Base-by-base conservation (phyloP, 2,797 vertebrate species). In the Acropternis orthonyx region DNA sequence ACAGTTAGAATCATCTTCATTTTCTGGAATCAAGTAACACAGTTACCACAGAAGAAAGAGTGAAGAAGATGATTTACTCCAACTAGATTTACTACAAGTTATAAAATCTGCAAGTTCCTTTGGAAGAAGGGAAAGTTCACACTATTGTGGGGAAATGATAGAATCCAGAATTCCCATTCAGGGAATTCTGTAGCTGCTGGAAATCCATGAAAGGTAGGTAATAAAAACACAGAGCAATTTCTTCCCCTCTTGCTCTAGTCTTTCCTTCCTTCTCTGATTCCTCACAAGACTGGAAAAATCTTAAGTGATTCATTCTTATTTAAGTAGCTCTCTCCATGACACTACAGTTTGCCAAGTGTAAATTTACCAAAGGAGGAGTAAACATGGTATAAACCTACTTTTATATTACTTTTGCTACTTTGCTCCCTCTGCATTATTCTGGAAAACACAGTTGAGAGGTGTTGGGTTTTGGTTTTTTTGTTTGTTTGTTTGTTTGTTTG, bases 201-300 rank as follows among this genome's bases (percentile, higher is more conserved):
- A 71, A 81, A 73, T 73, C 19, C 8, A 19, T 37, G 20, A 81
- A 17, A 52, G 6, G 6, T 17, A 85, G 21, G 5, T 37, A 71
- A 48, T 16, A 61, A 41, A 76, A 37, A 54, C 10, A 58, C 5
- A 27, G 1, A 27, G 12, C 1, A 1, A 1, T 30, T n/a, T 55
- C 73, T 58, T 63, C 30, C 30, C 3, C 11, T 49, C 41, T 65
- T 65, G 3, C 17, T 66, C 6, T 75, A 22, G 27, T 73, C 12
- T 67, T 91, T 72, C 7, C 10, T 63, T 90, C 16, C 20, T 65
- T 52, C 10, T 46, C 24, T 51, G 5, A 27, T 52, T 92, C 12
- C 19, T 2, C 14, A 56, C 8, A 49, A 21, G 16, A 68, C 0
- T 58, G n/a, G 10, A 15, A 54, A 82, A 75, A 79, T 43, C 3